Evolutionary conservation across 2,888 invertebrate genomes (phyloP).

Genomic region (Patella ulyssiponensis): DNA sequence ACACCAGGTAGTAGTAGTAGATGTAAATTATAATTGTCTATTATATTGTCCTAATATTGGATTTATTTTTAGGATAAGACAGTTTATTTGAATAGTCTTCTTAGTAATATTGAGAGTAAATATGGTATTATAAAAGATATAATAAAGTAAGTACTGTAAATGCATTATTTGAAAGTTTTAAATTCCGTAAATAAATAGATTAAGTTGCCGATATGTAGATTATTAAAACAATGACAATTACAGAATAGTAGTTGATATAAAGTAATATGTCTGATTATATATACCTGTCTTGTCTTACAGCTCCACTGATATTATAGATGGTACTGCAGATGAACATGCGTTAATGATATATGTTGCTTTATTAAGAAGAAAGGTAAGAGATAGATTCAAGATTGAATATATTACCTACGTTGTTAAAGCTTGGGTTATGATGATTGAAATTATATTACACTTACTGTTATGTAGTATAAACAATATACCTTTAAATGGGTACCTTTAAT

Average conservation of each 20-base stretch:
- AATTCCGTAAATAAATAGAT: too few species aligned
- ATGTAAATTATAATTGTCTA: background rate
- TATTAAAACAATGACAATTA: too few species aligned
- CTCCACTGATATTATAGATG: constrained; percentile 56
- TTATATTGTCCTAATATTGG: background rate
- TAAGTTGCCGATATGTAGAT: too few species aligned
- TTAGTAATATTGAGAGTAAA: constrained; percentile 42
- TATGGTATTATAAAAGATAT: constrained; percentile 54
- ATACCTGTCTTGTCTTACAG: constrained; percentile 38
- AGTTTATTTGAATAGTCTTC: constrained; percentile 43
- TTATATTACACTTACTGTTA: too few species aligned
- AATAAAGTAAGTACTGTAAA: constrained; percentile 52
- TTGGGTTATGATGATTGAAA: too few species aligned
- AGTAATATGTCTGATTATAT: background rate
- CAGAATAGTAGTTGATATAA: too few species aligned
- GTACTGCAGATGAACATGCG: constrained; percentile 65
- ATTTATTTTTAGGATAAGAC: constrained; percentile 50
- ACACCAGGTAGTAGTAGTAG: too few species aligned
- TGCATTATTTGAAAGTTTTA: background rate
- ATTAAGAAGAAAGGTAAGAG: constrained; percentile 59
- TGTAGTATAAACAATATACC: too few species aligned
- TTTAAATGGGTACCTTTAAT: too few species aligned
- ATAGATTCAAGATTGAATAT: background rate
- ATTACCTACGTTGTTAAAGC: background rate
- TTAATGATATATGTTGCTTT: constrained; percentile 66